Conservation (phyloP, 1,140 invertebrate genomes). For the Solenopsis invicta region DNA sequence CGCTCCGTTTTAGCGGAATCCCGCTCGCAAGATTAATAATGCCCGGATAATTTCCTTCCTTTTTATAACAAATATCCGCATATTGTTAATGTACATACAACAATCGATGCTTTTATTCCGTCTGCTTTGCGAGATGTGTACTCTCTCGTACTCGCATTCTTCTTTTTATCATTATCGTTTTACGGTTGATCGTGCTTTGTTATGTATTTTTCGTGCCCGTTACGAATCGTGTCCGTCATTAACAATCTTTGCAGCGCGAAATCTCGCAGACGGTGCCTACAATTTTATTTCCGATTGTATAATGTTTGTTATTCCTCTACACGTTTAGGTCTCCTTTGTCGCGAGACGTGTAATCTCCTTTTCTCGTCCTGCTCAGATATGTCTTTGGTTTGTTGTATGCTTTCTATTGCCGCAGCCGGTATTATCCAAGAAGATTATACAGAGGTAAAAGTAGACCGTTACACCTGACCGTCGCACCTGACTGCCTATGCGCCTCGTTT, state of each 20-base stretch:
- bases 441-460: background rate
- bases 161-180: background rate
- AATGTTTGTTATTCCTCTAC: conserved; percentile 14
- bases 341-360: background rate
- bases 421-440: conserved; percentile 43
- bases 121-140: background rate
- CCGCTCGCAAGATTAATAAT: conserved; percentile 26
- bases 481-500: conserved; percentile 11
- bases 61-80: background rate
- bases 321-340: background rate
- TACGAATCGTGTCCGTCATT: background rate
- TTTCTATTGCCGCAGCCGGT: conserved; percentile 11
- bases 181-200: background rate
- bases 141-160: background rate
- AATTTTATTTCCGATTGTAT: background rate
- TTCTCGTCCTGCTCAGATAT: background rate
- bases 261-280: background rate
- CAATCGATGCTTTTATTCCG: background rate
- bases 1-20: background rate
- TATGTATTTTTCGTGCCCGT: background rate
- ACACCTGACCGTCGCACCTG: conserved; percentile 5
- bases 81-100: background rate
- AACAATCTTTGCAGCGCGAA: background rate
- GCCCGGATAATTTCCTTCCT: conserved; percentile 22
- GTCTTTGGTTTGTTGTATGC: conserved; percentile 3